These are phyloP conservation scores for Antrozous pallidus DNA, from an alignment of 2,797 vertebrate genomes.

Conservation along the genomic window DNA sequence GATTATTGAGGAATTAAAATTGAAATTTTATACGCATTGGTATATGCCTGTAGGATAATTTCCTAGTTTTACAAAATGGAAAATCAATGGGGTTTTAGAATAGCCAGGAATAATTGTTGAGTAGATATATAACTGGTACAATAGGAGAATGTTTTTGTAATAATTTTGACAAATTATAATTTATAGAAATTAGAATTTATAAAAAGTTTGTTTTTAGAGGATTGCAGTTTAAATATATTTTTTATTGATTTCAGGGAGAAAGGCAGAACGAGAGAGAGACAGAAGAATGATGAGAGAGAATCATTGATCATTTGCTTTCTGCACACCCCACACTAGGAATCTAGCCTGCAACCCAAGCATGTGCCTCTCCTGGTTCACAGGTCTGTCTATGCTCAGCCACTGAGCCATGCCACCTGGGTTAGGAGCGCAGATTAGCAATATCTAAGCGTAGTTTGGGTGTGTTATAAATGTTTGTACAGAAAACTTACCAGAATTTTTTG, in stretches of 20 bases:
- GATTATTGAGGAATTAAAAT: not conserved
- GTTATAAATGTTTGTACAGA: not conserved
- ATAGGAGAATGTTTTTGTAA: not conserved
- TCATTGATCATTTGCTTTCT: no score
- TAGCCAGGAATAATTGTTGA: not conserved
- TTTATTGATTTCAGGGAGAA: no score
- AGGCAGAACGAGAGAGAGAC: no score
- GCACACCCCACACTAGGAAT: no score
- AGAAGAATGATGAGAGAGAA: no score
- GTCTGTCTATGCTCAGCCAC: no score
- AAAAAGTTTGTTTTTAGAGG: not conserved
- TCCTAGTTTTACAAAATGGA: not conserved
- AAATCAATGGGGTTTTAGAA: not conserved
- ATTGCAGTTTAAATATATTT: not conserved
- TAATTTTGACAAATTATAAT: not conserved
- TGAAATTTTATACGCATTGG: not conserved
- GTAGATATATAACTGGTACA: not conserved
- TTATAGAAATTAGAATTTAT: not conserved
- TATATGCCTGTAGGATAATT: not conserved
- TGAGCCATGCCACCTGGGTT: not conserved
- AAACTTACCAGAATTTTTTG: constrained; percentile 36
- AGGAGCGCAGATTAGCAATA: not conserved
- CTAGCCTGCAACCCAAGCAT: no score
- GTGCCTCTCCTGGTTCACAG: no score
- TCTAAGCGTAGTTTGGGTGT: not conserved